Evolutionary conservation across 2,888 invertebrate species (phyloP).

Genomic region (Hemithea aestivaria): DNA sequence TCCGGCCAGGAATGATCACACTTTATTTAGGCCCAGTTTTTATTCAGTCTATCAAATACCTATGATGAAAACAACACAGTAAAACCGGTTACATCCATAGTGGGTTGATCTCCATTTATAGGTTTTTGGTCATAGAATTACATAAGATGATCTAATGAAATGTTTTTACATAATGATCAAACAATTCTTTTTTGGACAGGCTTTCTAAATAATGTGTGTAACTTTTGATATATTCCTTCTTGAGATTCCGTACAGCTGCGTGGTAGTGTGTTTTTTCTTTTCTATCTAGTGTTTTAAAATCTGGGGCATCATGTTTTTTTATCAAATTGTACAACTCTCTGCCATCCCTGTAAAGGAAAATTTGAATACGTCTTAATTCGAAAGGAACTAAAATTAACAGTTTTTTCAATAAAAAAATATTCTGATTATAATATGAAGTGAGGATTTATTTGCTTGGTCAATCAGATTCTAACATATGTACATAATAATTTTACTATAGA

Average conservation of each 20-base stretch:
- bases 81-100: too few relatives aligned
- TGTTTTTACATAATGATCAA: conserved; percentile 47
- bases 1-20: too few relatives aligned
- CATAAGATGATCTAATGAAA: conserved; percentile 3
- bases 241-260: conserved; percentile 44
- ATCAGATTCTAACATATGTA: too few relatives aligned
- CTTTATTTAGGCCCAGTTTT: too few relatives aligned
- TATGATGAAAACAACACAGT: too few relatives aligned
- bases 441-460: too few relatives aligned
- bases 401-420: too few relatives aligned
- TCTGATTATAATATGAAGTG: too few relatives aligned
- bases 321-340: conserved; percentile 51
- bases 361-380: background rate
- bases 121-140: background rate
- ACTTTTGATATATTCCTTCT: conserved; percentile 53
- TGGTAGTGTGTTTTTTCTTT: conserved; percentile 44
- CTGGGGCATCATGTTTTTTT: conserved; percentile 26
- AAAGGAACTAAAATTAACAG: conserved; percentile 7
- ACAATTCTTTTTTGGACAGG: conserved; percentile 47
- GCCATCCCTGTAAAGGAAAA: conserved; percentile 41
- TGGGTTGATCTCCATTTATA: too few relatives aligned
- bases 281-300: conserved; percentile 39
- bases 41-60: too few relatives aligned
- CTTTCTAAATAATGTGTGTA: conserved; percentile 58
- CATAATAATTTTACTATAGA: conserved; percentile 7